Conservation (phyloP, 2,113 vertebrate species). For the Lepidiolamprologus cunningtoni region DNA sequence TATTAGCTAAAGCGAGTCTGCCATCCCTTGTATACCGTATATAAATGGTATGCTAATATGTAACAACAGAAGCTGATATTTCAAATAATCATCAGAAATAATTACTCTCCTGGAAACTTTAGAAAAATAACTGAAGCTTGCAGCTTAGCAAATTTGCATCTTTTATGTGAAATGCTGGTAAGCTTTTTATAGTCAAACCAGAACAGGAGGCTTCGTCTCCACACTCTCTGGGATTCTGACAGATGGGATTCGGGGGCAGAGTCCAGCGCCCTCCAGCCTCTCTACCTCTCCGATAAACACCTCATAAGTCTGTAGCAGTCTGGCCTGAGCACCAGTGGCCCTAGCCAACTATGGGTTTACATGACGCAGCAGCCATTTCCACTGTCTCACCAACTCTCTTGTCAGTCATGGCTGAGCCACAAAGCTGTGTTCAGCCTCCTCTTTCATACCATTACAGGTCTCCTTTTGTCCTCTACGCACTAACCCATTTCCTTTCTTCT, state of each 20-base stretch:
- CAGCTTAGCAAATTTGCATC: background rate
- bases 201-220: background rate
- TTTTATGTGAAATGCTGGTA: background rate
- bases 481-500: background rate
- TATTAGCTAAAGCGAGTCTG: background rate
- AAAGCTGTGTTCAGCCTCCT: background rate
- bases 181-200: background rate
- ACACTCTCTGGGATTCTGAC: background rate
- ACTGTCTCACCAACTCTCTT: background rate
- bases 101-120: background rate
- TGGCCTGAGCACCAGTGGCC: conserved; percentile 14
- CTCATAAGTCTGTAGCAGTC: conserved; percentile 43
- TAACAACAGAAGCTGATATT: background rate
- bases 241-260: conserved; percentile 36
- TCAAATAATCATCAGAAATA: background rate
- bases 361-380: conserved; percentile 22
- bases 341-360: conserved; percentile 16
- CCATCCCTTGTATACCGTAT: background rate
- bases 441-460: background rate
- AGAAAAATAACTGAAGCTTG: background rate
- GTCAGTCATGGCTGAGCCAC: background rate
- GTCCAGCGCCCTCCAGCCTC: conserved; percentile 26
- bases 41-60: background rate
- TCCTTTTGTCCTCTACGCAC: background rate
- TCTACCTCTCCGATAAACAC: conserved; percentile 47